phyloP scores from a whole-genome alignment of 2,888 invertebrate genomes.

The Metopia argyrocephala region DNA sequence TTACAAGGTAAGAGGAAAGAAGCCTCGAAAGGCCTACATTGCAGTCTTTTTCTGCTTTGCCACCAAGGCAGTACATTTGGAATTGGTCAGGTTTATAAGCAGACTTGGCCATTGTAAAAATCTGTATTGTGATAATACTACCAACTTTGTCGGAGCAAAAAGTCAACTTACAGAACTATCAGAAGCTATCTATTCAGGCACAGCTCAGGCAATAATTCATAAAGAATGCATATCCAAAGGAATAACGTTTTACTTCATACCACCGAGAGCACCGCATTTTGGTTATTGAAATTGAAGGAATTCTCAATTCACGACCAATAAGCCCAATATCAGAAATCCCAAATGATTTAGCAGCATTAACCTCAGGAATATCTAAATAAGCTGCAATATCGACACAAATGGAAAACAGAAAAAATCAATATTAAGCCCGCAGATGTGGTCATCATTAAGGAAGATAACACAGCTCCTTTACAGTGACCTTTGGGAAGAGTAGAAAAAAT shows the following conservation, averaged over 20 bases:
- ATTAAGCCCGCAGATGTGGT: constrained; percentile 1
- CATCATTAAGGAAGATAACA: constrained; percentile 24
- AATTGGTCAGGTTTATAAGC: constrained; percentile 1
- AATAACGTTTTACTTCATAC: constrained; percentile 1
- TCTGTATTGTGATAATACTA: not conserved
- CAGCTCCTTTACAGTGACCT: constrained; percentile 11
- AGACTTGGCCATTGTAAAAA: not conserved
- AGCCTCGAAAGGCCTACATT: no score
- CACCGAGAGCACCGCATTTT: not conserved
- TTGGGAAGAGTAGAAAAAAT: constrained; percentile 2
- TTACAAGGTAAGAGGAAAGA: no score
- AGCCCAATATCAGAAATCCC: not conserved
- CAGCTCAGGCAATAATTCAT: not conserved
- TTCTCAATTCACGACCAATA: not conserved
- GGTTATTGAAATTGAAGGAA: not conserved
- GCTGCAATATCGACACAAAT: not conserved
- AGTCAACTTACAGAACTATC: not conserved
- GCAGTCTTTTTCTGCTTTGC: no score
- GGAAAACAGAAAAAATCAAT: not conserved
- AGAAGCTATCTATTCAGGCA: not conserved
- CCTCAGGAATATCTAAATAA: not conserved
- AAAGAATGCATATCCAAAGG: not conserved
- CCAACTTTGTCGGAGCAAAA: not conserved
- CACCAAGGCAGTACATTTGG: no score
- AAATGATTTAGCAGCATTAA: constrained; percentile 2